A percentile compares a stretch with the other conserved stretches of the same genome.
Evolutionary conservation across 2,113 vertebrate species (phyloP).

Genomic region (Emydura subglobosa): DNA sequence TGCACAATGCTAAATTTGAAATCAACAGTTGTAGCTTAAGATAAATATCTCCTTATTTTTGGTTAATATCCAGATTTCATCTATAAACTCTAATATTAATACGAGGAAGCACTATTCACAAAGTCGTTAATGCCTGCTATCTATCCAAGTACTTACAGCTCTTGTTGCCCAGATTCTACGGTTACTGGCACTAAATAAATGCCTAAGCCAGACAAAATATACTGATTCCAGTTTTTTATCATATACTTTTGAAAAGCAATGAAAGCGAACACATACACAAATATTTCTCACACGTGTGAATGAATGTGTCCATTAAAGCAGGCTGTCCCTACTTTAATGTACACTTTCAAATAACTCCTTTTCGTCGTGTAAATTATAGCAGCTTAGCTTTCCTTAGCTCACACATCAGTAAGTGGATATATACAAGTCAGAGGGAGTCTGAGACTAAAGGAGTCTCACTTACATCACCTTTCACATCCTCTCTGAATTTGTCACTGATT

Average conservation of each 20-base stretch:
- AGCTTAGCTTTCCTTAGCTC: background rate
- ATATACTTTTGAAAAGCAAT: background rate
- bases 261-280: rapidly evolving
- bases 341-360: background rate
- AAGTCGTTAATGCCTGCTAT: background rate
- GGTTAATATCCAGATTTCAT: background rate
- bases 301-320: rapidly evolving
- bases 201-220: background rate
- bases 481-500: background rate
- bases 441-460: background rate
- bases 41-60: rapidly evolving
- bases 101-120: background rate
- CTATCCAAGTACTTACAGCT: background rate
- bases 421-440: background rate
- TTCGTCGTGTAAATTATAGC: background rate
- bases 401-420: background rate
- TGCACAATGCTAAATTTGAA: background rate
- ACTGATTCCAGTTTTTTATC: background rate
- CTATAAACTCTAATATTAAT: background rate
- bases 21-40: background rate
- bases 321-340: background rate
- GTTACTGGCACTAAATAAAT: background rate
- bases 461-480: background rate
- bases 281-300: background rate
- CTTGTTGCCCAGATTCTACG: background rate